Conservation (phyloP, 2,888 invertebrate genomes). For the Drosophila nr. perissopoda region DNA sequence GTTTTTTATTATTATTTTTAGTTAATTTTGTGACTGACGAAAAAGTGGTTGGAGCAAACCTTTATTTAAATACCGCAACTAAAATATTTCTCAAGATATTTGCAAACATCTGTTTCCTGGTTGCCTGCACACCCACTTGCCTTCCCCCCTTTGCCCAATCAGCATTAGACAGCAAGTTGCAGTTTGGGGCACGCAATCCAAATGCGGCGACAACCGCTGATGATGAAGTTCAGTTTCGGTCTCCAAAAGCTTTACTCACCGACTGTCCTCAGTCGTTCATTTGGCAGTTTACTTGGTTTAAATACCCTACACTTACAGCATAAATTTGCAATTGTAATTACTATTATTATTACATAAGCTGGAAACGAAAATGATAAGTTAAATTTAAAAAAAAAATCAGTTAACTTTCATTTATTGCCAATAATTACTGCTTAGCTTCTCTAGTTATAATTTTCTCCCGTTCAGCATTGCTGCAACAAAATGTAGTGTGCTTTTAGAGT, state of each 20-base stretch:
- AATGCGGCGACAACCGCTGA: slow-evolving; percentile 44
- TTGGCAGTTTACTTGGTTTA: neutral
- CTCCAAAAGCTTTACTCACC: slow-evolving; percentile 9
- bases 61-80: slow-evolving; percentile 78
- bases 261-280: slow-evolving; percentile 14
- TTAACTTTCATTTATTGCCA: neutral
- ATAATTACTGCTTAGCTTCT: neutral
- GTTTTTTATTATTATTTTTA: slow-evolving; percentile 23
- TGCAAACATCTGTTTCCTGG: slow-evolving; percentile 80
- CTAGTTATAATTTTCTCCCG: too few species aligned
- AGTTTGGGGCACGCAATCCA: slow-evolving; percentile 44
- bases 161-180: slow-evolving; percentile 43
- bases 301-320: slow-evolving; percentile 3
- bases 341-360: neutral
- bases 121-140: slow-evolving; percentile 13
- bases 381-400: too few species aligned
- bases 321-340: too few species aligned
- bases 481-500: slow-evolving; percentile 4
- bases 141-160: neutral
- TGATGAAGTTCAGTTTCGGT: slow-evolving; percentile 54
- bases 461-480: too few species aligned
- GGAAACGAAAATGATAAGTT: neutral
- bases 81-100: slow-evolving; percentile 77
- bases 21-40: slow-evolving; percentile 47
- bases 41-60: slow-evolving; percentile 70